A percentile compares a stretch with the other conserved stretches of the same genome.
phyloP scores from a whole-genome alignment of 2,888 invertebrate species.

The Helobdella robusta region DNA sequence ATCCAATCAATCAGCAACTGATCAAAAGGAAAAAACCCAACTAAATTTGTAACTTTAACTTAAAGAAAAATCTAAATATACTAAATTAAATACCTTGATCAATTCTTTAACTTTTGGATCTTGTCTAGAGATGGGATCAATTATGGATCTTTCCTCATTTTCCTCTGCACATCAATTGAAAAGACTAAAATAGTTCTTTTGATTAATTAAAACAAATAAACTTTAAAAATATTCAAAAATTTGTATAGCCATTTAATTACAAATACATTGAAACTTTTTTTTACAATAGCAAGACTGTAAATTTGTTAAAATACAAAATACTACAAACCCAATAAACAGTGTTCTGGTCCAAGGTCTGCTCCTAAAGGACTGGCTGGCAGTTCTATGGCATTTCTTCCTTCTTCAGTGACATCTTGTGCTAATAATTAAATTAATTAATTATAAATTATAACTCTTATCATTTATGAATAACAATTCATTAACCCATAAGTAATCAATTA shows the following conservation, averaged over 20 bases:
- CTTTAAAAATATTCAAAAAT: too few relatives aligned
- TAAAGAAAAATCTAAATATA: background rate
- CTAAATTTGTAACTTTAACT: too few relatives aligned
- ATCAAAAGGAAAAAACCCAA: background rate
- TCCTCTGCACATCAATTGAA: conserved; percentile 60
- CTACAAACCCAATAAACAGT: conserved; percentile 69
- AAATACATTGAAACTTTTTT: background rate
- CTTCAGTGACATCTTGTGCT: conserved; percentile 86
- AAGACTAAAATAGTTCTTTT: background rate
- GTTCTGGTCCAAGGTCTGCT: conserved; percentile 81
- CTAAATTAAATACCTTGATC: conserved; percentile 52
- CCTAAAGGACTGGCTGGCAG: conserved; percentile 83
- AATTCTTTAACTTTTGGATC: conserved; percentile 77
- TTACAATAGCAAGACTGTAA: background rate
- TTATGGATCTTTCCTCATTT: conserved; percentile 90
- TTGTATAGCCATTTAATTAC: too few relatives aligned
- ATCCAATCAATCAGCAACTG: conserved; percentile 85
- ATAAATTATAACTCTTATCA: background rate
- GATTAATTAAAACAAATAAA: too few relatives aligned
- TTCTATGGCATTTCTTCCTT: conserved; percentile 90
- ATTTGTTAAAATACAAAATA: conserved; percentile 42
- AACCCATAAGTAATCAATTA: background rate
- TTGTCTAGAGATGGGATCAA: conserved; percentile 76
- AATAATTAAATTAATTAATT: conserved; percentile 13
- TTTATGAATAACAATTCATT: background rate